phyloP scores from a whole-genome alignment of 1,140 invertebrate genomes.

The Drosophila carrolli region DNA sequence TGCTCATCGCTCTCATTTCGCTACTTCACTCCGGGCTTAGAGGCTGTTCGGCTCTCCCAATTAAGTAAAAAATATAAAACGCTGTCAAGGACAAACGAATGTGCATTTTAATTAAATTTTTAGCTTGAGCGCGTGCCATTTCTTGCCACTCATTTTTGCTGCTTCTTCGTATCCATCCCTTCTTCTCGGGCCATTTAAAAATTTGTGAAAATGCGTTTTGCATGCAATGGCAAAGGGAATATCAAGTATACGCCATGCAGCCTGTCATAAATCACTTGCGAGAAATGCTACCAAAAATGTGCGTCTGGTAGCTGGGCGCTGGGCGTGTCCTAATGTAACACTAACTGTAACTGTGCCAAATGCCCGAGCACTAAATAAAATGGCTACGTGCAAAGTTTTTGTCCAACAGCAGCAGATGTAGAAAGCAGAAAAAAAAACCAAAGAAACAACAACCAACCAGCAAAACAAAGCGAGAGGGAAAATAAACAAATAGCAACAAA shows the following conservation, averaged over 20 bases:
- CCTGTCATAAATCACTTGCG: conserved; percentile 78
- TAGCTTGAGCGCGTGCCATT: conserved; percentile 32
- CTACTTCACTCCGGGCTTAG: conserved; percentile 23
- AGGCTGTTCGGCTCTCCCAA: conserved; percentile 57
- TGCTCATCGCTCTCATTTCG: conserved; percentile 51
- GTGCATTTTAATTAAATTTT: conserved; percentile 83
- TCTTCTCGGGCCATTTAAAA: conserved; percentile 45
- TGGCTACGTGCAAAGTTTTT: conserved; percentile 69
- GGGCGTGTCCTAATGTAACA: conserved; percentile 56
- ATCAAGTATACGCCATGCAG: conserved; percentile 66
- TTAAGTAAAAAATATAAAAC: conserved; percentile 78
- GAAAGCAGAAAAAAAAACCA: conserved; percentile 20
- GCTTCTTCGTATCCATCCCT: conserved; percentile 2
- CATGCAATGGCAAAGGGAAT: conserved; percentile 36
- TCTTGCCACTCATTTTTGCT: conserved; percentile 15
- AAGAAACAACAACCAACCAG: conserved; percentile 19
- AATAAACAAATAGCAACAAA: conserved; percentile 42
- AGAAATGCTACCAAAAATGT: conserved; percentile 48
- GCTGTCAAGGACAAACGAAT: conserved; percentile 78
- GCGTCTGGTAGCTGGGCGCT: conserved; percentile 24
- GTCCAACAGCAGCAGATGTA: conserved; percentile 29
- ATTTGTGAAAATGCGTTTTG: conserved; percentile 48
- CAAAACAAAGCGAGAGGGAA: conserved; percentile 12
- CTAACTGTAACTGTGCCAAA: conserved; percentile 72
- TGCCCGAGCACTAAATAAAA: conserved; percentile 67